Evolutionary conservation across 2,797 vertebrate species (phyloP), one percentile per base, ranked within the genome.

Genomic region (Brachyrhaphis roseni): DNA sequence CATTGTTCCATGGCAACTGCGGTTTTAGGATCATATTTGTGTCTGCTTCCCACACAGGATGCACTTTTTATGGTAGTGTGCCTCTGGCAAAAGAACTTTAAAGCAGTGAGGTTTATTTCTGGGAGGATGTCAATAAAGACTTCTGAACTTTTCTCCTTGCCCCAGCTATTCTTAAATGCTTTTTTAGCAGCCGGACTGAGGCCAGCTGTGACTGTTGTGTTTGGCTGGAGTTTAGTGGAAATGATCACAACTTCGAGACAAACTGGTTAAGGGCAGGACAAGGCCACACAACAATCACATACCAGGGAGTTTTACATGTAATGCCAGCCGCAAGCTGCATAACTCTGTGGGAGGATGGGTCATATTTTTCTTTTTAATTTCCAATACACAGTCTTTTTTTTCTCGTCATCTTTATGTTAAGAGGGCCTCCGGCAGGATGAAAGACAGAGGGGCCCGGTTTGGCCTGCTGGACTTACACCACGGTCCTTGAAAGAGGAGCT

Each of bases 281-380:
- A 87, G 88, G 91, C 91, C 91, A 90, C 91, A 92, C 91, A 90
- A 92, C 91, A 91, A 91, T 88, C 88, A 78, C 88, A 92, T 91
- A 90, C 91, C 91, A 77, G 82, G 78, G 81, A 88, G 87, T 79
- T 90, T 90, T 92, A 87, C 84, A 91, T 86, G 85, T 78, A 39
- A 72, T 84, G 84, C 83, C 91, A 85, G 89, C 91, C 89, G 82
- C 85, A 81, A 78, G 78, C 85, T 79, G 82, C 77, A 49, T 78
- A 75, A 70, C 78, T 81, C 81, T 78, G 90, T 85, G 86, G 91
- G 92, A 90, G 83, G 85, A 88, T 4, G 80, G 87, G 84, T 64
- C 53, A 26, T 87, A 85, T 89, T 85, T 87, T 90, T 85, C 72
- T 34, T 83, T 81, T 87, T 46, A 72, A 71, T 82, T 83, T 85